A percentile compares a stretch with the other conserved stretches of the same genome.
phyloP scores from a whole-genome alignment of 2,113 vertebrate genomes.

The Puffinus mauretanicus region DNA sequence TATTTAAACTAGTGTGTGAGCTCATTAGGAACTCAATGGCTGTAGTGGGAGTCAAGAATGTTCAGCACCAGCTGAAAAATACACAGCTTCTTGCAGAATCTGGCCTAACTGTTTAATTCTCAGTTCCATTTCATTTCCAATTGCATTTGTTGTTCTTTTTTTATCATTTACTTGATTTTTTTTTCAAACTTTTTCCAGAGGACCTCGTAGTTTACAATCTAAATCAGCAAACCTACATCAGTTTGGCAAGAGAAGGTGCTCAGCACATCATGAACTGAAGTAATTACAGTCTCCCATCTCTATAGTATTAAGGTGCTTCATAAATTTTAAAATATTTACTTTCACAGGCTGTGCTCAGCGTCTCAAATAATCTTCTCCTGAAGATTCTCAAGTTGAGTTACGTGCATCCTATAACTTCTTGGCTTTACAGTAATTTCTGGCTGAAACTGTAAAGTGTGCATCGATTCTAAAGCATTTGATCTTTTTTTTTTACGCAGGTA shows the following conservation, averaged over 20 bases:
- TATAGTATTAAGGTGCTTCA: background rate
- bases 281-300: background rate
- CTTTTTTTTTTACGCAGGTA: background rate
- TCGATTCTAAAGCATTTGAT: background rate
- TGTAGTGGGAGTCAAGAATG: background rate
- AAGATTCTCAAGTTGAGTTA: background rate
- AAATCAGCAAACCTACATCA: background rate
- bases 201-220: background rate
- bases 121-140: background rate
- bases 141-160: background rate
- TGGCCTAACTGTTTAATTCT: background rate
- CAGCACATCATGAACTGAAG: background rate
- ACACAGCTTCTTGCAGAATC: background rate
- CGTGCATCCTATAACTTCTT: background rate
- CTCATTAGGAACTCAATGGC: constrained; percentile 2
- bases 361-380: background rate
- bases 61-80: background rate
- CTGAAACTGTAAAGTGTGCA: background rate
- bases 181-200: background rate
- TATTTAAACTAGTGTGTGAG: constrained; percentile 18
- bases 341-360: background rate
- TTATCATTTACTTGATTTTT: background rate
- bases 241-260: background rate
- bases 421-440: background rate
- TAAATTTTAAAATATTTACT: background rate